These are phyloP conservation scores for Motacilla alba DNA, from an alignment of 2,113 vertebrate species.

Conservation along the genomic window DNA sequence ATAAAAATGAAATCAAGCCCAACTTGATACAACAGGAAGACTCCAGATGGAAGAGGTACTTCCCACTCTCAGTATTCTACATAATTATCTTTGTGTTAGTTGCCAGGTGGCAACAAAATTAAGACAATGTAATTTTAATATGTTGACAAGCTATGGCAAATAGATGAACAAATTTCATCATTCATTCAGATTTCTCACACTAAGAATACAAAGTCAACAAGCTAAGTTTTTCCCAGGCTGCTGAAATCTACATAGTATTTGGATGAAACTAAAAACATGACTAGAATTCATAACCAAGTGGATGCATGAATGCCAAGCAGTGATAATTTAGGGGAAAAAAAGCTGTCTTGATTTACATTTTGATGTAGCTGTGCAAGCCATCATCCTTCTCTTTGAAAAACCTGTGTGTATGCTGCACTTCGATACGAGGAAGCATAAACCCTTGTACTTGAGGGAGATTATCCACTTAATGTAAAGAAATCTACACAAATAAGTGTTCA, in stretches of 20 bases:
- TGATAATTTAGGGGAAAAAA: neutral
- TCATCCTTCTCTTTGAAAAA: neutral
- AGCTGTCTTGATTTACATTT: neutral
- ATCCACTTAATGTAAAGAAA: neutral
- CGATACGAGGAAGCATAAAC: neutral
- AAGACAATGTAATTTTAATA: neutral
- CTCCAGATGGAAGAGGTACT: neutral
- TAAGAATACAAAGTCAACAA: neutral
- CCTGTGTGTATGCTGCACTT: neutral
- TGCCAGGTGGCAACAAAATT: neutral
- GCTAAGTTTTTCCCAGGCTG: neutral
- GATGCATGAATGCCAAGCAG: neutral
- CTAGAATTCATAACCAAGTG: neutral
- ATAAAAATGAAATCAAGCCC: neutral
- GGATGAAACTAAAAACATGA: neutral
- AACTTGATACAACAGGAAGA: neutral
- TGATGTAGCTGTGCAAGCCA: neutral
- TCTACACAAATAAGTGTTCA: rapidly evolving
- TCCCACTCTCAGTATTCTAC: neutral
- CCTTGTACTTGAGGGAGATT: neutral
- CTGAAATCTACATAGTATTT: neutral
- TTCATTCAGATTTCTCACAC: neutral
- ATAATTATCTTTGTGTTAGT: neutral
- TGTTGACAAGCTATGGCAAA: neutral
- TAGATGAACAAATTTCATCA: neutral